Evolutionary conservation across 2,113 vertebrate genomes (phyloP).

Genomic region (Origma solitaria): DNA sequence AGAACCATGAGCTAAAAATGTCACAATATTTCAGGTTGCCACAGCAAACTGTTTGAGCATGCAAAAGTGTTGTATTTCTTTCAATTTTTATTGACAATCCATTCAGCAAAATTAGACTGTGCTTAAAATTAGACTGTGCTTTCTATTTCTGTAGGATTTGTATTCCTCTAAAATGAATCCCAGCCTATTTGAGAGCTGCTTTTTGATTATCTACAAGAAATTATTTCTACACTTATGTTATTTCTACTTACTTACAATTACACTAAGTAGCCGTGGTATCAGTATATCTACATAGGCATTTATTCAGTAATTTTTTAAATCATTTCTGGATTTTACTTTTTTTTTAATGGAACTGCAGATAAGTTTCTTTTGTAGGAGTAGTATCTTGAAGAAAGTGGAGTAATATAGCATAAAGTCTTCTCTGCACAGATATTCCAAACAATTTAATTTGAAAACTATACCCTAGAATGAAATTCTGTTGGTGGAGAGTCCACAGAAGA

Average conservation of each 20-base stretch:
- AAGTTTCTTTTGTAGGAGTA: neutral
- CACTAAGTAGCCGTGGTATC: neutral
- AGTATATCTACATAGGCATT: neutral
- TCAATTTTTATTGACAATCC: neutral
- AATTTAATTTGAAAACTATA: neutral
- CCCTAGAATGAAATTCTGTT: neutral
- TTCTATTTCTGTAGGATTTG: neutral
- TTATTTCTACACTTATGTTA: neutral
- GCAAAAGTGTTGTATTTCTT: neutral
- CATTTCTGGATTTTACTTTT: neutral
- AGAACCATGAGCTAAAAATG: neutral
- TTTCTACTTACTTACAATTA: too few relatives aligned
- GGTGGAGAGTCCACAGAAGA: neutral
- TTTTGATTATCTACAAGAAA: neutral
- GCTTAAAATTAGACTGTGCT: neutral
- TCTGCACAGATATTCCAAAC: neutral
- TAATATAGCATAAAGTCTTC: neutral
- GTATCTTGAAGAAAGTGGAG: neutral
- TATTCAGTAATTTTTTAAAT: neutral
- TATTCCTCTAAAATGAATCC: neutral
- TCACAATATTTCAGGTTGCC: neutral
- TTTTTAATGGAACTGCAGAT: neutral
- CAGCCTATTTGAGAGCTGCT: neutral
- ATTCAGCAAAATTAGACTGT: neutral
- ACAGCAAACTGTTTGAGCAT: neutral